phyloP scores from a whole-genome alignment of 2,113 vertebrate genomes.

The Macquaria australasica region DNA sequence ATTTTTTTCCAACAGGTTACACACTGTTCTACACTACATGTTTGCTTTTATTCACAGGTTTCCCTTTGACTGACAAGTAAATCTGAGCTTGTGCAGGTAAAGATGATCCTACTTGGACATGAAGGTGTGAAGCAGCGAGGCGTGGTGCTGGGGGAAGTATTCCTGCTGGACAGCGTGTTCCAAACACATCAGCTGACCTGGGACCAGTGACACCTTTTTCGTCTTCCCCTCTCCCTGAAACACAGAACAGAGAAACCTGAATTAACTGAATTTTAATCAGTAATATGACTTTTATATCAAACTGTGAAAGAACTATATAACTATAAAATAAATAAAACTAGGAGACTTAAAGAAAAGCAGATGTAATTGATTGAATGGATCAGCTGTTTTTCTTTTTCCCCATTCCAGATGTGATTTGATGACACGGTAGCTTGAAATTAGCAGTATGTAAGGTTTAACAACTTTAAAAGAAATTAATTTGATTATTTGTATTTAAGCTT shows the following conservation, averaged over 20 bases:
- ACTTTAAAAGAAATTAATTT: too few relatives aligned
- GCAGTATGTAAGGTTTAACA: too few relatives aligned
- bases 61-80: neutral
- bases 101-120: conserved; percentile 89
- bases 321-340: too few relatives aligned
- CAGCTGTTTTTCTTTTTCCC: neutral
- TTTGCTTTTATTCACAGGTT: neutral
- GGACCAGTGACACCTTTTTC: conserved; percentile 85
- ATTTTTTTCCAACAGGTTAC: neutral
- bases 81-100: neutral
- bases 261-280: neutral
- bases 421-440: neutral
- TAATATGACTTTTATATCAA: neutral
- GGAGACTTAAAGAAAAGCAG: neutral
- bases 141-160: conserved; percentile 90
- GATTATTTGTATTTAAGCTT: too few relatives aligned
- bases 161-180: conserved; percentile 93
- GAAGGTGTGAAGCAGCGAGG: conserved; percentile 88
- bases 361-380: neutral
- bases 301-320: neutral
- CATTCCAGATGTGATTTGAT: neutral
- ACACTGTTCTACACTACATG: neutral
- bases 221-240: conserved; percentile 92
- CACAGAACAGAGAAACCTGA: neutral
- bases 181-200: conserved; percentile 91